Base-by-base conservation (phyloP, 92 coral and sea anemone genomes). In the Zoanthus solanderi region DNA sequence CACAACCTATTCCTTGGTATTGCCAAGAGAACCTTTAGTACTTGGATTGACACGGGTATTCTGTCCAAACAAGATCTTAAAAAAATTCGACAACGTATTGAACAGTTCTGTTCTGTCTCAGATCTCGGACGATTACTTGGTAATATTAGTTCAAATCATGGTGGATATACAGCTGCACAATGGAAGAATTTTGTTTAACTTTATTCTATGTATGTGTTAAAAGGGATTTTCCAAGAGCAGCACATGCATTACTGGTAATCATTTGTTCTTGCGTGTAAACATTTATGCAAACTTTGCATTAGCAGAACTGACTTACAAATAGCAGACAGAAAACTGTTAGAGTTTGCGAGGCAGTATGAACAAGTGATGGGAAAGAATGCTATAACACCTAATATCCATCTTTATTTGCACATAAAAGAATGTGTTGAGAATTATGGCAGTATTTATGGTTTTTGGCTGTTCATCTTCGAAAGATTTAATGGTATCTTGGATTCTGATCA, bases 131-230 rank as follows among this genome's bases (percentile, higher is more conserved):
- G 96, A 76, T 78, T 85, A 31, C 94, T 94, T 30, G 84, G 83
- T 31, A 89, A 87, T 42, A 93, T 91, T 46, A 76, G 71, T 9
- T 92, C 92, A 23, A 83, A 79, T 56, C 91, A 88, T 83, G 90
- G 94, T 83, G 92, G 93, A 0, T 93, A 87, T 75, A 93, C 92
- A 5, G 94, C 94, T 50, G 94, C 86, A 3, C 94, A 92, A 67
- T 92, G 92, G 94, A 92, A 92, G 76, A 83, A 84, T 71, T 88
- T 79, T 71, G 78, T 86, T 44, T 56, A 85, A 23, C 82, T 77
- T 0, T 77, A 78, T 34, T 78, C 83, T 0, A 78, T 78, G 83
- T 77, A 54, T 78, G 83, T 78, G 6, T 17, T 78, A 4, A 57
- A 56, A 57, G 83, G 83, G 17, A 60, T 78, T 30, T 78, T 78